Conservation (phyloP, 1,140 invertebrate genomes). For the Forficula auricularia region DNA sequence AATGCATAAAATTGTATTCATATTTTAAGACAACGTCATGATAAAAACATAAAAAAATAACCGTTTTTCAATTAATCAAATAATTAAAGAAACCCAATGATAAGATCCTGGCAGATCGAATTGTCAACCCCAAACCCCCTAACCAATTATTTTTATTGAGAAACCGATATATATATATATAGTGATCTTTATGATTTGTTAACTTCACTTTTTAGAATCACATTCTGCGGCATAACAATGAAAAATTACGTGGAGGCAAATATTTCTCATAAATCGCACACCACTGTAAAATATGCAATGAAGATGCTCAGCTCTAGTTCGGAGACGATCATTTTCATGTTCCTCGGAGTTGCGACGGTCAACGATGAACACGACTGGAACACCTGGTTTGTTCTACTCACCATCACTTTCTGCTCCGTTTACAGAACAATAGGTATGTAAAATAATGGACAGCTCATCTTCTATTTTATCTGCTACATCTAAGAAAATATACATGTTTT, state of each 20-base stretch:
- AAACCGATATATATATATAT: too few species aligned
- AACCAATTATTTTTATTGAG: too few species aligned
- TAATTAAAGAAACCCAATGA: too few species aligned
- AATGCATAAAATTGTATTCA: too few species aligned
- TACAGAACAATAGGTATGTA: conserved; percentile 76
- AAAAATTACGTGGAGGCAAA: conserved; percentile 97
- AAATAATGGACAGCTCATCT: too few species aligned
- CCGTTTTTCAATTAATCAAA: too few species aligned
- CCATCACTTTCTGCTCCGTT: conserved; percentile 84
- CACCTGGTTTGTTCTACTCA: conserved; percentile 81
- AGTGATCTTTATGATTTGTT: too few species aligned
- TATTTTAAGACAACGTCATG: too few species aligned
- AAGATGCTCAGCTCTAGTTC: conserved; percentile 94
- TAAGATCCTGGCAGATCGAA: too few species aligned
- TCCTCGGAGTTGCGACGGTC: conserved; percentile 90
- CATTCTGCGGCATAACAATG: conserved; percentile 96
- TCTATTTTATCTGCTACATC: neutral
- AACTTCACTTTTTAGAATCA: conserved; percentile 74
- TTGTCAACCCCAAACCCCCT: too few species aligned
- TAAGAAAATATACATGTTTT: too few species aligned
- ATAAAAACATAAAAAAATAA: too few species aligned
- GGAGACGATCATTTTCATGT: conserved; percentile 99
- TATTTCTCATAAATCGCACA: conserved; percentile 93
- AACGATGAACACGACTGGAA: conserved; percentile 91
- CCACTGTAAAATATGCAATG: conserved; percentile 94